Conservation (phyloP, 1,140 invertebrate genomes). For the Leptinotarsa defecta region DNA sequence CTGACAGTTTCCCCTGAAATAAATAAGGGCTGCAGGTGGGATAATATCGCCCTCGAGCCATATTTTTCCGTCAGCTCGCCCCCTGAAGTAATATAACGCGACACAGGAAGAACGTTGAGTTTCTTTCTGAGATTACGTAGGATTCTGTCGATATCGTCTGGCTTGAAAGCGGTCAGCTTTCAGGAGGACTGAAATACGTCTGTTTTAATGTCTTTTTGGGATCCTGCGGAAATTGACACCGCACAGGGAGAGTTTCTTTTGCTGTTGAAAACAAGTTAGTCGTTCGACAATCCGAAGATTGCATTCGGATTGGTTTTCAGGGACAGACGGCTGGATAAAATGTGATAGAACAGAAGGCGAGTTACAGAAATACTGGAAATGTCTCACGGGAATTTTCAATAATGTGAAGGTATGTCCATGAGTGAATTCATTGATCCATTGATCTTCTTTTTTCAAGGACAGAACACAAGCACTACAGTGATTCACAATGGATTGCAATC, state of each 20-base stretch:
- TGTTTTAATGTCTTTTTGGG: slow-evolving; percentile 2
- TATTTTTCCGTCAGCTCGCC: background rate
- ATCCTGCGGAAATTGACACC: slow-evolving; percentile 5
- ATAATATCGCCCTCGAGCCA: background rate
- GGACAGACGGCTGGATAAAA: too few species aligned
- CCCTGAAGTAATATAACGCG: background rate
- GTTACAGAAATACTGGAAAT: too few species aligned
- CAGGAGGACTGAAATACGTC: background rate
- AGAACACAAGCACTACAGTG: too few species aligned
- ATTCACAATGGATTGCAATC: too few species aligned
- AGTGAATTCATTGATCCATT: too few species aligned
- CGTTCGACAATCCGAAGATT: too few species aligned
- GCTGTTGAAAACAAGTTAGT: background rate
- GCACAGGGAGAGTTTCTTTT: background rate
- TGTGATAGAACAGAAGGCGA: too few species aligned
- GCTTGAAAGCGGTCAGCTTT: background rate
- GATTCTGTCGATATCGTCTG: slow-evolving; percentile 1
- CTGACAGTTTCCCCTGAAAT: background rate
- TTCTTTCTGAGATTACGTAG: background rate
- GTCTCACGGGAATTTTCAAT: too few species aligned
- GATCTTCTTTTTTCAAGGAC: too few species aligned
- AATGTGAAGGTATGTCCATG: too few species aligned
- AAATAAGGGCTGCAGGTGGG: slow-evolving; percentile 2
- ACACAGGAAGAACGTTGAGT: background rate
- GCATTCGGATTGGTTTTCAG: too few species aligned